phyloP scores from a whole-genome alignment of 2,888 invertebrate species.

The Philereme transversata region DNA sequence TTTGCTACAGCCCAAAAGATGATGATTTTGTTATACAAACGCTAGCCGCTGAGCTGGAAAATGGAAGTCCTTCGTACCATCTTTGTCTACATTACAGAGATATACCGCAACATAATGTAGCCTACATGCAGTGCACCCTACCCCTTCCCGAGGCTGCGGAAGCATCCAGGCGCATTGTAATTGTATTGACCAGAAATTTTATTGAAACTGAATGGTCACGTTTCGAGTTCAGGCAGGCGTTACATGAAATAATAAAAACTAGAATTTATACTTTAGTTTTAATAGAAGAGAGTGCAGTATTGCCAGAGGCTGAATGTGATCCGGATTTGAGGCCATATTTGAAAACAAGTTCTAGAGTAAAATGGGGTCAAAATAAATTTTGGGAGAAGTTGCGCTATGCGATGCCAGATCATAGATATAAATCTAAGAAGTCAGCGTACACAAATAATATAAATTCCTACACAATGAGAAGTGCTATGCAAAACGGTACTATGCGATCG shows the following conservation, averaged over 20 bases:
- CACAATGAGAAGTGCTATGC: slow-evolving; percentile 86
- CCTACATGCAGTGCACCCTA: slow-evolving; percentile 88
- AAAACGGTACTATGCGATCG: slow-evolving; percentile 85
- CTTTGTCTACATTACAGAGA: slow-evolving; percentile 95
- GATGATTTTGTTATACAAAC: slow-evolving; percentile 95
- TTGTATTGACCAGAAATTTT: slow-evolving; percentile 94
- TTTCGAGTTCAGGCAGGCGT: slow-evolving; percentile 93
- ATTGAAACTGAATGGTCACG: slow-evolving; percentile 97
- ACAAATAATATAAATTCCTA: slow-evolving; percentile 93
- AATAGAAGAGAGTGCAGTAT: slow-evolving; percentile 91
- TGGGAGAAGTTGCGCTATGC: slow-evolving; percentile 96
- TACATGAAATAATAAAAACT: slow-evolving; percentile 93
- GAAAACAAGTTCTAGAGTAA: slow-evolving; percentile 92
- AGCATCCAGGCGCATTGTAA: slow-evolving; percentile 92
- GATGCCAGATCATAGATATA: slow-evolving; percentile 89
- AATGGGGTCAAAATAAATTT: slow-evolving; percentile 95
- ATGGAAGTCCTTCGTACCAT: slow-evolving; percentile 90
- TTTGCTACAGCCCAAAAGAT: slow-evolving; percentile 96
- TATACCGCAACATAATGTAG: slow-evolving; percentile 87
- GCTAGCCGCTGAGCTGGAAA: slow-evolving; percentile 93
- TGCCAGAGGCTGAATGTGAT: slow-evolving; percentile 92
- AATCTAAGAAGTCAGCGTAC: slow-evolving; percentile 84
- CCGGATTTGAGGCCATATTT: slow-evolving; percentile 94
- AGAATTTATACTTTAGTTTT: slow-evolving; percentile 93
- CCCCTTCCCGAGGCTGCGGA: slow-evolving; percentile 94